A percentile compares a stretch with the other conserved stretches of the same genome.
Evolutionary conservation across 1,140 invertebrate species (phyloP).

Genomic region (Brachionus plicatilis): DNA sequence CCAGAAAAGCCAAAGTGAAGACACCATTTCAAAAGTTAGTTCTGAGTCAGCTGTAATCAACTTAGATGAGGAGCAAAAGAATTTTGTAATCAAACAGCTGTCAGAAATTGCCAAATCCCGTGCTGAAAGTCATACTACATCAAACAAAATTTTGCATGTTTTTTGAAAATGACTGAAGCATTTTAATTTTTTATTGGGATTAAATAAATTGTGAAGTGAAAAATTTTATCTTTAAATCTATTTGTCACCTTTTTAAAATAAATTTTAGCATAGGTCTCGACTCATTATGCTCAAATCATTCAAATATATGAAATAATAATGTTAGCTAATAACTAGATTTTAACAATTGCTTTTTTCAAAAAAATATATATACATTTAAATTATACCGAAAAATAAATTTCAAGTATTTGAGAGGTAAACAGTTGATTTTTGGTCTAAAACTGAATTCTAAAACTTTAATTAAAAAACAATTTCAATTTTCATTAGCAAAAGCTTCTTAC

Average conservation of each 20-base stretch:
- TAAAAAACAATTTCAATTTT: too few relatives aligned
- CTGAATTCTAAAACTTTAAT: too few relatives aligned
- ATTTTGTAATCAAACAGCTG: conserved; percentile 4
- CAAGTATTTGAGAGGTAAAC: too few relatives aligned
- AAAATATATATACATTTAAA: too few relatives aligned
- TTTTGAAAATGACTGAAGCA: not conserved
- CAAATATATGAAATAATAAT: too few relatives aligned
- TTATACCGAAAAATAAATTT: too few relatives aligned
- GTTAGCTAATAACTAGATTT: too few relatives aligned
- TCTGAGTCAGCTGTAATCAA: not conserved
- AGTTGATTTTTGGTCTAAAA: too few relatives aligned
- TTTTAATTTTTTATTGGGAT: not conserved
- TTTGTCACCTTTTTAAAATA: not conserved
- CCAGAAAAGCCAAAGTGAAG: not conserved
- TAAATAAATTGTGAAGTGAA: not conserved
- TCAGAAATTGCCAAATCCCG: not conserved
- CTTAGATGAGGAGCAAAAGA: not conserved
- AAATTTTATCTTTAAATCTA: not conserved
- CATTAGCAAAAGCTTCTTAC: too few relatives aligned
- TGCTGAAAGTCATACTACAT: not conserved
- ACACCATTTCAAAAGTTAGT: not conserved
- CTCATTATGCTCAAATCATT: too few relatives aligned
- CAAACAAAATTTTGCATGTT: not conserved
- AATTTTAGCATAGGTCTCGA: too few relatives aligned
- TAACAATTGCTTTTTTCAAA: too few relatives aligned